Base-by-base conservation (phyloP, 2,113 vertebrate species). In the Toxotes chatareus region DNA sequence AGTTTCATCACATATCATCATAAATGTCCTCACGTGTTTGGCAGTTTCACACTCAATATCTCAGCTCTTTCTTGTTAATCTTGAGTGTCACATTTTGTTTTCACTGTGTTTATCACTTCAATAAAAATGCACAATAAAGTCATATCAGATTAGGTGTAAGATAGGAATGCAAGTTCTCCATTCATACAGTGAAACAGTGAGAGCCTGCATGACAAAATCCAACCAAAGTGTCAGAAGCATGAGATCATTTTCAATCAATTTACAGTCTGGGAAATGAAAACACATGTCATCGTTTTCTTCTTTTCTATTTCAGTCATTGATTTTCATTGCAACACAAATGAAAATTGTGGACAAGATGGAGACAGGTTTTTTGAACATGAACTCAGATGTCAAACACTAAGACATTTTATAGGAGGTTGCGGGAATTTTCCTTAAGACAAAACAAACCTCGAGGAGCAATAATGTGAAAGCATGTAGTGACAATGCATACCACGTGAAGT, bases 101-200 rank as follows among this genome's bases (percentile, higher is more conserved):
- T 6, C 1, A 5, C 10, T 21, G 11, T 7, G 4, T 56, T 82
- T 49, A 75, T 51, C 38, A 51, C 34, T 21, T 36, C 46, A 64
- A 40, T 80, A 27, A n/a, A 77, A 73, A 57, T 19, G 3, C 7
- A 64, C 53, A 42, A 82, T 72, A 63, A 51, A 76, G 21, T 51
- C 55, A n/a, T 64, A 53, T 76, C 17, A 76, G 32, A 60, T 27
- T 32, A 5, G 60, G 12, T 63, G 7, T 17, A 68, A 75, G 42
- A 66, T 21, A 7, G 8, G 8, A 10, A 13, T 53, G 4, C 2
- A 60, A 13, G 16, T 36, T 77, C 47, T 62, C 3, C 8, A 53
- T 16, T 40, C 62, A 32, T 1, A 47, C 2, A 1, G 7, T 3
- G 9, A 16, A 19, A n/a, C 21, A 5, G 42, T 19, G 13, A 44